Conservation (phyloP, 2,113 vertebrate species). For the Neoarius graeffei region DNA sequence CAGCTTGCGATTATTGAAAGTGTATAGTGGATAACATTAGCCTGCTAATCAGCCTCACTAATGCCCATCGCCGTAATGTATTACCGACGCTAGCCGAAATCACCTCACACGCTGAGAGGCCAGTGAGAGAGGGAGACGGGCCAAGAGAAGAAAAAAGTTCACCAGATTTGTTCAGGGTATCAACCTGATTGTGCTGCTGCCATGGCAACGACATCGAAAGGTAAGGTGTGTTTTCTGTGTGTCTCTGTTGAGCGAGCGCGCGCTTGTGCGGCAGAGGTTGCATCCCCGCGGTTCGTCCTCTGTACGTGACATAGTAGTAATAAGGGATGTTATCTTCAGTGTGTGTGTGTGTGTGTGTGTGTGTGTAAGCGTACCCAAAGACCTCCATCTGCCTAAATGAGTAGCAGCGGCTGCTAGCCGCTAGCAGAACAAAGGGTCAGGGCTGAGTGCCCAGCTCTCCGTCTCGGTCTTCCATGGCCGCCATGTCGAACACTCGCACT, state of each 20-base stretch:
- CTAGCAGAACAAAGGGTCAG: conserved; percentile 51
- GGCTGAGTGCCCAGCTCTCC: conserved; percentile 31
- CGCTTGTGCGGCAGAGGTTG: conserved; percentile 20
- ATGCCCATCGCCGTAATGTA: background rate
- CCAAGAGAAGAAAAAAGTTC: background rate
- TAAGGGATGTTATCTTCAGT: conserved; percentile 41
- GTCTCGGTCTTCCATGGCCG: conserved; percentile 9
- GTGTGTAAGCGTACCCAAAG: conserved; percentile 55
- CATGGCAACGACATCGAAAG: conserved; percentile 13
- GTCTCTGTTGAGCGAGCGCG: conserved; percentile 26
- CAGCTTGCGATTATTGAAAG: background rate
- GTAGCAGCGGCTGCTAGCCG: conserved; percentile 29
- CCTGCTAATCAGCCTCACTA: background rate
- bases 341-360: conserved; percentile 47
- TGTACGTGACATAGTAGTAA: conserved; percentile 46
- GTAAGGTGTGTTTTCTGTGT: conserved; percentile 18
- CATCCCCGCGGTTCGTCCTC: conserved; percentile 20
- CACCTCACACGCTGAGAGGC: background rate
- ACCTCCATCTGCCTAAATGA: conserved; percentile 63
- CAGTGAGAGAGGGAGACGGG: background rate
- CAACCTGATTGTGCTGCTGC: conserved; percentile 7
- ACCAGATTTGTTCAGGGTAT: background rate
- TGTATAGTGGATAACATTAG: background rate
- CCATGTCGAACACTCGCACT: conserved; percentile 59
- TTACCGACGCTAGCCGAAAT: background rate